Conservation (phyloP, 2,797 vertebrate species). For the Malurus leucopterus region DNA sequence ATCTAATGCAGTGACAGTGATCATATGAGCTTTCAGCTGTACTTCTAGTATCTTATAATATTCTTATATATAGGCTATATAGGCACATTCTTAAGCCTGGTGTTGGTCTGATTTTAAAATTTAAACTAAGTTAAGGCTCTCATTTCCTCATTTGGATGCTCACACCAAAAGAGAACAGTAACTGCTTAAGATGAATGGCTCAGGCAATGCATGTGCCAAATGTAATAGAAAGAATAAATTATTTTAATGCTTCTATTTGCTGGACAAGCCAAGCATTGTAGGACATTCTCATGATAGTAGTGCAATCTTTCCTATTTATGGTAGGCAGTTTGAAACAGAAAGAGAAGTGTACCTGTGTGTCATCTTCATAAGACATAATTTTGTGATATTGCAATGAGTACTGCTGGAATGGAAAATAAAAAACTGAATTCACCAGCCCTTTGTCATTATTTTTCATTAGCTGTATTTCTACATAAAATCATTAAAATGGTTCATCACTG, state of each 20-base stretch:
- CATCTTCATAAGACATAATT: constrained; percentile 36
- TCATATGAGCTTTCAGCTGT: neutral
- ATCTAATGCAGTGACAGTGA: neutral
- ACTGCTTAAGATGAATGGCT: constrained; percentile 20
- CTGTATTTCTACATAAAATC: constrained; percentile 51
- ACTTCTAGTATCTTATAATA: neutral
- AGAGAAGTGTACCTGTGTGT: neutral
- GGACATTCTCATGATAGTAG: neutral
- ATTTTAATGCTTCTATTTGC: constrained; percentile 16
- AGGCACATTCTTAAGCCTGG: neutral
- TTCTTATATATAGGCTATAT: neutral
- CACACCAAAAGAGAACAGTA: neutral
- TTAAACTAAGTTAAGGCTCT: neutral
- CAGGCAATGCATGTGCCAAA: constrained; percentile 4
- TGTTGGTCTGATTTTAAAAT: neutral
- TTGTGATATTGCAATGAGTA: constrained; percentile 28
- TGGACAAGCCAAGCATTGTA: constrained; percentile 19
- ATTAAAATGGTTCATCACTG: constrained; percentile 53
- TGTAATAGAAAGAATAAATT: constrained; percentile 46
- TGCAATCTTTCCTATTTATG: constrained; percentile 17
- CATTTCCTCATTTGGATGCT: constrained; percentile 23
- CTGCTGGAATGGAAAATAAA: constrained; percentile 21
- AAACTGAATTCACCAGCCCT: constrained; percentile 25
- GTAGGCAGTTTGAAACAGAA: constrained; percentile 13
- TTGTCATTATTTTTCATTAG: constrained; percentile 56